These are phyloP conservation scores for Loxodonta africana DNA, from an alignment of 2,113 vertebrate species.

Conservation along the genomic window DNA sequence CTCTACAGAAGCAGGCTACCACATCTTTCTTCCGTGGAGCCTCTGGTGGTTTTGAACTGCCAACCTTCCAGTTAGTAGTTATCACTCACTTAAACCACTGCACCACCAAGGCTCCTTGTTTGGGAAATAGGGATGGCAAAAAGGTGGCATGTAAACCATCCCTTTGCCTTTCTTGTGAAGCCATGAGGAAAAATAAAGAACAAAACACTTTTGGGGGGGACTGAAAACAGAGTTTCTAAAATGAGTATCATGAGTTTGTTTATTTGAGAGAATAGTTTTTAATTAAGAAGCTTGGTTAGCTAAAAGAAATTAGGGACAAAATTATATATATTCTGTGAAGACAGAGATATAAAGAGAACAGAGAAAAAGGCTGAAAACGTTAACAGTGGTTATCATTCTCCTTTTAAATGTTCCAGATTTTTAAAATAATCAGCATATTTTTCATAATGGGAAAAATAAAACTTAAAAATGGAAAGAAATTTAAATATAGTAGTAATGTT, in stretches of 20 bases:
- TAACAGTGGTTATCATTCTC: neutral
- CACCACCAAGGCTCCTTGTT: too few relatives aligned
- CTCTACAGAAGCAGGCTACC: too few relatives aligned
- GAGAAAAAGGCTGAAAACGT: neutral
- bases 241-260: neutral
- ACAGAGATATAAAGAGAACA: neutral
- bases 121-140: neutral
- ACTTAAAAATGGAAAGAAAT: neutral
- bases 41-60: too few relatives aligned
- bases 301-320: constrained; percentile 41
- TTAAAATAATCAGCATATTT: neutral
- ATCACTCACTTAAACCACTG: too few relatives aligned
- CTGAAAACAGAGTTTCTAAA: constrained; percentile 14
- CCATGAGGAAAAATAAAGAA: neutral
- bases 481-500: neutral
- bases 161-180: neutral
- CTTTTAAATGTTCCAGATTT: constrained; percentile 6
- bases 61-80: too few relatives aligned
- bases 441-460: constrained; percentile 19
- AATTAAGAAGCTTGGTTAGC: constrained; percentile 55
- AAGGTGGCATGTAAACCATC: neutral
- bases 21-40: too few relatives aligned
- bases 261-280: constrained; percentile 19
- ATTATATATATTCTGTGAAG: neutral
- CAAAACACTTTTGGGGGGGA: neutral